A percentile compares a stretch with the other conserved stretches of the same genome.
phyloP scores from a whole-genome alignment of 1,140 invertebrate species.

The Papilio machaon region DNA sequence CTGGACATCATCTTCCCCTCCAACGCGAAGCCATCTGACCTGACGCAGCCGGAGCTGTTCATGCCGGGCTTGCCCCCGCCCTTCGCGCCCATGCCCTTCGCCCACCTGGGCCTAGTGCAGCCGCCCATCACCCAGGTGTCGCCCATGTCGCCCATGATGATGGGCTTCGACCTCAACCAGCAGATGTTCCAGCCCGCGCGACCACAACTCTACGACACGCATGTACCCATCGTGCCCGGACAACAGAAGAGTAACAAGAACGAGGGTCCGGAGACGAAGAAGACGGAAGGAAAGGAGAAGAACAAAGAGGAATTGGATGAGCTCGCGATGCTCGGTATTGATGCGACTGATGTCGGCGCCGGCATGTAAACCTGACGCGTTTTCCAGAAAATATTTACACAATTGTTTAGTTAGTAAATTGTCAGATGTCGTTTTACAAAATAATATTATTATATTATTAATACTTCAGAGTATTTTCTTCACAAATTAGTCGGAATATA shows the following conservation, averaged over 20 bases:
- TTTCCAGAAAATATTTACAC: no score
- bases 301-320: constrained; percentile 84
- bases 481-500: no score
- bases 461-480: no score
- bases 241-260: constrained; percentile 39
- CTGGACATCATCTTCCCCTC: constrained; percentile 87
- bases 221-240: constrained; percentile 58
- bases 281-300: background rate
- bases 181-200: constrained; percentile 53
- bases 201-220: constrained; percentile 67
- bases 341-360: constrained; percentile 86
- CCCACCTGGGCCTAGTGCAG: constrained; percentile 59
- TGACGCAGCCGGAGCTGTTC: constrained; percentile 60
- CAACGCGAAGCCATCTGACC: constrained; percentile 58
- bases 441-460: no score
- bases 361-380: constrained; percentile 39
- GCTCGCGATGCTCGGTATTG: constrained; percentile 86
- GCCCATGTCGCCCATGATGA: constrained; percentile 60
- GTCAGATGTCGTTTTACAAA: no score
- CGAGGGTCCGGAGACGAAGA: constrained; percentile 8
- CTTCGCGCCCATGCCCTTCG: constrained; percentile 59
- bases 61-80: constrained; percentile 51
- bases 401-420: no score
- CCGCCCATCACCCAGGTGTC: constrained; percentile 47
- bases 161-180: constrained; percentile 71